Evolutionary conservation across 2,113 vertebrate genomes (phyloP), one percentile per base, ranked within the genome.

Genomic region (Poecile atricapillus): DNA sequence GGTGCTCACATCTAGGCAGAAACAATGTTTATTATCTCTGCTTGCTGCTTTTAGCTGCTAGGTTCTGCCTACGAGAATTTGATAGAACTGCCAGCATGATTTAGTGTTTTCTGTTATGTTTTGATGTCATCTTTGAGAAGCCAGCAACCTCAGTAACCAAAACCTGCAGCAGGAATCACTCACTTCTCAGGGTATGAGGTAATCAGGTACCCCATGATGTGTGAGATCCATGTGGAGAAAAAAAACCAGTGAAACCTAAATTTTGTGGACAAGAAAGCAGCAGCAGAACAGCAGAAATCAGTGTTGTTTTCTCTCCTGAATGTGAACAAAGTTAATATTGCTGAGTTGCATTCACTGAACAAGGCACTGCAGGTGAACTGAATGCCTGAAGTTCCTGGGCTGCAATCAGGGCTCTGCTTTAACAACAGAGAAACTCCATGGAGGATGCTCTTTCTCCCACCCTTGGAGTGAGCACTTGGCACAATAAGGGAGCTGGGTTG

Each of bases 11-110:
- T 62, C 46, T 22, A 79, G 53, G 47, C 37, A 85, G 74, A 82
- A 92, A 68, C 50, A 83, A 79, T 60, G 39, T 78, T 81, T 86
- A 65, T 93, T 82, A 73, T 50, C 63, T 82, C 62, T 84, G 52
- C 65, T 71, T 60, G 35, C 74, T 89, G 41, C n/a, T 89, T 76
- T 87, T 47, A 75, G 37, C 43, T 82, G 15, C 60, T 49, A 15
- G 5, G 30, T 58, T 82, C 85, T 89, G 47, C 46, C 65, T 60
- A 64, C 2, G 15, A 67, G 44, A 69, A 53, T 56, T 62, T 68
- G 74, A 79, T 73, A 21, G 13, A 69, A 49, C 43, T 69, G 53
- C 21, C 63, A 76, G 53, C 18, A 9, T 5, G 7, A 22, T 65
- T 89, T 62, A 13, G 8, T 21, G 39, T 71, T 70, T 78, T 52